Evolutionary conservation across 2,888 invertebrate genomes (phyloP).

Genomic region (Ecdyonurus torrentis): DNA sequence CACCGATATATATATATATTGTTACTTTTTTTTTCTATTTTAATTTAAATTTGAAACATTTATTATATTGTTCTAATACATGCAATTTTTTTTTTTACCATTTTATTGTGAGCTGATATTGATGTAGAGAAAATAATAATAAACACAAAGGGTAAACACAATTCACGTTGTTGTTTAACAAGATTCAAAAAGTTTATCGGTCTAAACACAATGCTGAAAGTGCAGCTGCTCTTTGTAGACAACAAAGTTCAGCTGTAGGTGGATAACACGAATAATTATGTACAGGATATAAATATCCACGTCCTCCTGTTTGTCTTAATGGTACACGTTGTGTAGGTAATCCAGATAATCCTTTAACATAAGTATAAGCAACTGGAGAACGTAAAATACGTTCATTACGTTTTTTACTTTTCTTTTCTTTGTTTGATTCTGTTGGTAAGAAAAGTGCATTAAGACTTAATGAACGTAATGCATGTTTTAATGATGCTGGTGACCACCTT

Average conservation of each 20-base stretch:
- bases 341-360: slow-evolving; percentile 64
- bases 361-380: slow-evolving; percentile 61
- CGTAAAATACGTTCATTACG: slow-evolving; percentile 41
- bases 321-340: slow-evolving; percentile 68
- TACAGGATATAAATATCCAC: neutral
- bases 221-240: neutral
- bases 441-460: neutral
- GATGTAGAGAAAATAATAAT: too few species aligned
- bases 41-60: too few species aligned
- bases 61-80: too few species aligned
- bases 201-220: neutral
- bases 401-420: neutral
- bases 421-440: neutral
- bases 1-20: too few species aligned
- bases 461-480: neutral
- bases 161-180: too few species aligned
- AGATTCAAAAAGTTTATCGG: too few species aligned
- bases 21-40: too few species aligned
- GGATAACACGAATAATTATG: slow-evolving; percentile 6
- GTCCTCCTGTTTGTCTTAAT: neutral
- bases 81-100: too few species aligned
- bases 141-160: too few species aligned
- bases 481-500: neutral
- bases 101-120: too few species aligned
- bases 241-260: neutral